Conservation (phyloP, 2,113 vertebrate species). For the Passer montanus region DNA sequence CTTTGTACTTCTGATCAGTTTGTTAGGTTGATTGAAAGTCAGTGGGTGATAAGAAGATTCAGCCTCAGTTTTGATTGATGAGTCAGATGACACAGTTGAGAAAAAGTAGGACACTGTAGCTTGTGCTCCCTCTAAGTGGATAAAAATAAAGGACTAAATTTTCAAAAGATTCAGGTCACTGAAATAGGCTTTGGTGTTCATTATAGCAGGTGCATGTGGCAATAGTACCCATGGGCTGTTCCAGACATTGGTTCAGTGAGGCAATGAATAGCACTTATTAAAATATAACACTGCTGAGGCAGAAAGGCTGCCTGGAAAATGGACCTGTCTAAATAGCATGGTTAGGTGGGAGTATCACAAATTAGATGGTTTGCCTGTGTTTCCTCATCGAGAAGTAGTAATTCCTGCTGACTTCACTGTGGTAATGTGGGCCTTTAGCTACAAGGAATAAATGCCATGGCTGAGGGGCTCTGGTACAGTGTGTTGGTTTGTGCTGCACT, state of each 20-base stretch:
- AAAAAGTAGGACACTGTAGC: constrained; percentile 58
- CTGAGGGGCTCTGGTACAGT: background rate
- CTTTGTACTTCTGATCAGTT: background rate
- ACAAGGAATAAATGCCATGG: background rate
- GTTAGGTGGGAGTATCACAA: background rate
- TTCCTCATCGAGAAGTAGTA: background rate
- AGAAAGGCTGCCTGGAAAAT: background rate
- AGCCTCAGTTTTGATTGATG: constrained; percentile 54
- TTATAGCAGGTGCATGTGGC: constrained; percentile 36
- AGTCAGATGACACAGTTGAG: constrained; percentile 50
- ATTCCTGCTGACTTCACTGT: background rate
- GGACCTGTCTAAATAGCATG: background rate
- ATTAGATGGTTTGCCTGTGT: background rate
- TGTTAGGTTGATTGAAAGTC: constrained; percentile 48
- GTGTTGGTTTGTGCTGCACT: background rate
- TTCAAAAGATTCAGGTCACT: constrained; percentile 56
- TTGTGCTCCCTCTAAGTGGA: constrained; percentile 20
- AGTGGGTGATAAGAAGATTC: constrained; percentile 39
- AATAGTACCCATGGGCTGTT: constrained; percentile 16
- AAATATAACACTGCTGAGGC: background rate
- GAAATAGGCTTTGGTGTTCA: constrained; percentile 49
- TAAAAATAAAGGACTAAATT: constrained; percentile 68
- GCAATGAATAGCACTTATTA: background rate
- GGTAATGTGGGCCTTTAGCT: background rate
- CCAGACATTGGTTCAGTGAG: background rate